phyloP scores from a whole-genome alignment of 2,113 vertebrate genomes.

The Oenanthe oenanthe region DNA sequence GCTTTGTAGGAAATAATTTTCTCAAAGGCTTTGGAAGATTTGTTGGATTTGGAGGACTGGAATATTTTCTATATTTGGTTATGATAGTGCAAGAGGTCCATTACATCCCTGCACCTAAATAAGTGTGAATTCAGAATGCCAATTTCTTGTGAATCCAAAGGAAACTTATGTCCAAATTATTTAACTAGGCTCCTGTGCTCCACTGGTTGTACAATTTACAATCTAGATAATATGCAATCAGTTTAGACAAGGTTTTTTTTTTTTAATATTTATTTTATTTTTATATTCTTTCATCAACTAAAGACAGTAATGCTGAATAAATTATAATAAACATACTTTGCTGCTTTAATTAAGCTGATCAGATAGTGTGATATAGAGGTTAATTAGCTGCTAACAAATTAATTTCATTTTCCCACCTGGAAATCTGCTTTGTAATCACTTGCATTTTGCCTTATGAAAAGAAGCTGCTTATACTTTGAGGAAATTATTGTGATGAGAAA shows the following conservation, averaged over 20 bases:
- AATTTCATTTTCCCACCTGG: conserved; percentile 69
- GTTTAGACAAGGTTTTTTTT: background rate
- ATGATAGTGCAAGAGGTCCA: background rate
- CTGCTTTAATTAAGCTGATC: conserved; percentile 43
- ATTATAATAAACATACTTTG: background rate
- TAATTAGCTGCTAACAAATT: conserved; percentile 72
- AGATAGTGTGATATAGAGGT: conserved; percentile 56
- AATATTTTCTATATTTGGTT: background rate
- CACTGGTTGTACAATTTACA: background rate
- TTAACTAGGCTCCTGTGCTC: background rate
- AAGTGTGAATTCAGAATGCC: background rate
- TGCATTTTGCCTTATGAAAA: conserved; percentile 27
- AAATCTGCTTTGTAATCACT: conserved; percentile 57
- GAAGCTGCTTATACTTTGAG: conserved; percentile 23
- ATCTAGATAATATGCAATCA: background rate
- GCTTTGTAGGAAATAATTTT: background rate
- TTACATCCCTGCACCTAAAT: background rate
- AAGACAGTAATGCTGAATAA: conserved; percentile 12
- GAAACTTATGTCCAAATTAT: background rate
- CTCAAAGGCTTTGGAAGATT: background rate
- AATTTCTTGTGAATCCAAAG: background rate
- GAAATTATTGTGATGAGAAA: conserved; percentile 48
- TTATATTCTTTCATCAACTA: background rate
- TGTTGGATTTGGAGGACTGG: background rate
- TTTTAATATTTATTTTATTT: background rate